phyloP scores from a whole-genome alignment of 2,113 vertebrate species.

The Gopherus flavomarginatus region DNA sequence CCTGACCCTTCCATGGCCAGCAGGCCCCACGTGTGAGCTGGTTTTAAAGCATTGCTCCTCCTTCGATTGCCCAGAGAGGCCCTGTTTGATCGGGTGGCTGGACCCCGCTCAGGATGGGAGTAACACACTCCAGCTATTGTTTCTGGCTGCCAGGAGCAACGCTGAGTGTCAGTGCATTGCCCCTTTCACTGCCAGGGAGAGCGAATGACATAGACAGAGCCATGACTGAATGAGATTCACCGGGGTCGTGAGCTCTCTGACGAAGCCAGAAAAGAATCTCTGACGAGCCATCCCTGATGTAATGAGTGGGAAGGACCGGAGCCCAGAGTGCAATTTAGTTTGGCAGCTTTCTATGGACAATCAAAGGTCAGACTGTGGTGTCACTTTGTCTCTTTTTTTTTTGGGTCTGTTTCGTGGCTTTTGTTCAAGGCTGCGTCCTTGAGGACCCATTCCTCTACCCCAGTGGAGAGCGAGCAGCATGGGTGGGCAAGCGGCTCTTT shows the following conservation, averaged over 20 bases:
- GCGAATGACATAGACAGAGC: background rate
- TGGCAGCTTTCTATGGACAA: slow-evolving; percentile 57
- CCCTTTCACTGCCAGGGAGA: background rate
- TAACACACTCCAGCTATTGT: background rate
- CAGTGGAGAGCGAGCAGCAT: slow-evolving; percentile 23
- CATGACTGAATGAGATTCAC: rapidly evolving
- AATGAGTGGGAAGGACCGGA: background rate
- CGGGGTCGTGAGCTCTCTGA: background rate
- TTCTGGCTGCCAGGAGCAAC: background rate
- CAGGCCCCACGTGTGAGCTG: background rate
- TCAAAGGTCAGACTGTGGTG: slow-evolving; percentile 55
- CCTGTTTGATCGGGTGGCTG: rapidly evolving
- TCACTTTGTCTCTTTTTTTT: background rate
- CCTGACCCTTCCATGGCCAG: background rate
- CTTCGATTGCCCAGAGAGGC: background rate
- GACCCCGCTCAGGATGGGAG: background rate
- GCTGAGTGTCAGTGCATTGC: background rate
- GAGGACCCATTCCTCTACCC: slow-evolving; percentile 16
- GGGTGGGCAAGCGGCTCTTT: slow-evolving; percentile 50
- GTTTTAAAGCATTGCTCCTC: background rate
- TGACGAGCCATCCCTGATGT: background rate
- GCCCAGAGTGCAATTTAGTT: slow-evolving; percentile 19
- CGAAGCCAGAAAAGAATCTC: background rate
- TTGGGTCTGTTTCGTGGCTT: slow-evolving; percentile 46
- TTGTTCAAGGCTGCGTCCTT: slow-evolving; percentile 63